Percentiles rank a stretch among this genome's conserved stretches.
Evolutionary conservation across 2,888 invertebrate genomes (phyloP).

Genomic region (Xanthia icteritia): DNA sequence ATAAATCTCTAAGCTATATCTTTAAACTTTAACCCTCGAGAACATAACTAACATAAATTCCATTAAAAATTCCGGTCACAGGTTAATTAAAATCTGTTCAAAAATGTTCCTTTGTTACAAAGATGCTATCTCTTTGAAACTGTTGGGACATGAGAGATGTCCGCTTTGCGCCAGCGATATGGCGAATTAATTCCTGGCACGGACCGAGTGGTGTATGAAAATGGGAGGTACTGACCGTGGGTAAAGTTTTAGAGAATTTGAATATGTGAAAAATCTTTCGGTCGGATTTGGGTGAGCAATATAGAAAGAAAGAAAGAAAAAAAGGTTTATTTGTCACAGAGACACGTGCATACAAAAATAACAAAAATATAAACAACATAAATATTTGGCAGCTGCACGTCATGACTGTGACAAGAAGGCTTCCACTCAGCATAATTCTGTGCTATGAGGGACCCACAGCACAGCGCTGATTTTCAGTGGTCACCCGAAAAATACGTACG

Average conservation of each 20-base stretch:
- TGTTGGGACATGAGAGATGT: slow-evolving; percentile 45
- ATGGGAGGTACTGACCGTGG: slow-evolving; percentile 11
- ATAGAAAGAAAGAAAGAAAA: too few species aligned
- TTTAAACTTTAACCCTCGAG: background rate
- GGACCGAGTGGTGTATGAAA: slow-evolving; percentile 29
- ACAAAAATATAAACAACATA: too few species aligned
- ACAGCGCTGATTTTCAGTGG: too few species aligned
- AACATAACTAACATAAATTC: slow-evolving; percentile 1
- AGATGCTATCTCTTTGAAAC: slow-evolving; percentile 41
- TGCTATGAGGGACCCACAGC: too few species aligned
- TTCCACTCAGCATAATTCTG: too few species aligned
- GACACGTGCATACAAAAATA: too few species aligned
- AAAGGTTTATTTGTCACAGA: too few species aligned
- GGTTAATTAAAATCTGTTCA: slow-evolving; percentile 49
- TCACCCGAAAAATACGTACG: too few species aligned
- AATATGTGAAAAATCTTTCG: background rate
- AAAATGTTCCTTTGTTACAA: slow-evolving; percentile 45
- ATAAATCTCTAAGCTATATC: background rate
- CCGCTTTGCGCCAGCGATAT: slow-evolving; percentile 36
- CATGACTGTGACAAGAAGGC: too few species aligned
- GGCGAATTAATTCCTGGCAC: slow-evolving; percentile 52
- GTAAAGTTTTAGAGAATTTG: slow-evolving; percentile 25
- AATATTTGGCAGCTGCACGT: too few species aligned
- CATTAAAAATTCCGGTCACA: slow-evolving; percentile 37
- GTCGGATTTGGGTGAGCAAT: background rate